Evolutionary conservation across 2,113 vertebrate genomes (phyloP).

Genomic region (Corythoichthys haematopterus): DNA sequence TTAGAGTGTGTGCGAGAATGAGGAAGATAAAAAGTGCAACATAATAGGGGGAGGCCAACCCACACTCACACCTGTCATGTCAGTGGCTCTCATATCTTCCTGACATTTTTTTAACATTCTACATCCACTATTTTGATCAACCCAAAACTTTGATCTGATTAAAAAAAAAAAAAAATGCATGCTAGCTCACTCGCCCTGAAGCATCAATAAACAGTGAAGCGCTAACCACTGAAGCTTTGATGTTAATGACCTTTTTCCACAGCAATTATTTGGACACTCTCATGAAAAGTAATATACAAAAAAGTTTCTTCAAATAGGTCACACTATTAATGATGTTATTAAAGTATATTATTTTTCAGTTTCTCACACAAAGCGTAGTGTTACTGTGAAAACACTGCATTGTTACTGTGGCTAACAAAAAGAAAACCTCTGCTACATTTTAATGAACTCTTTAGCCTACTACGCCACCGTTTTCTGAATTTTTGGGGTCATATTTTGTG

Average conservation of each 20-base stretch:
- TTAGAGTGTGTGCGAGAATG: slow-evolving; percentile 41
- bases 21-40: slow-evolving; percentile 43
- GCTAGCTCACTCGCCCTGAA: no score
- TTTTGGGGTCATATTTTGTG: neutral
- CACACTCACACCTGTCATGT: neutral
- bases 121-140: neutral
- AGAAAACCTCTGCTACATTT: neutral
- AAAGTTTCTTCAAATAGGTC: no score
- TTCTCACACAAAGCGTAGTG: no score
- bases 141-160: neutral
- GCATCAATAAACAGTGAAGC: no score
- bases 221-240: no score
- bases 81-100: neutral
- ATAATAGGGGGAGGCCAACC: slow-evolving; percentile 9
- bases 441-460: neutral
- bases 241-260: no score
- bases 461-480: neutral
- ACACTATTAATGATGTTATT: no score
- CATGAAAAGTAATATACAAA: neutral
- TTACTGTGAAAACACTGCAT: no score
- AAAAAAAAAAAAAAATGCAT: neutral
- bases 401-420: neutral
- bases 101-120: neutral
- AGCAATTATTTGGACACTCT: neutral
- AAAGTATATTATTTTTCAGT: no score